phyloP scores from a whole-genome alignment of 2,888 invertebrate genomes.

The Caenorhabditis plicata region DNA sequence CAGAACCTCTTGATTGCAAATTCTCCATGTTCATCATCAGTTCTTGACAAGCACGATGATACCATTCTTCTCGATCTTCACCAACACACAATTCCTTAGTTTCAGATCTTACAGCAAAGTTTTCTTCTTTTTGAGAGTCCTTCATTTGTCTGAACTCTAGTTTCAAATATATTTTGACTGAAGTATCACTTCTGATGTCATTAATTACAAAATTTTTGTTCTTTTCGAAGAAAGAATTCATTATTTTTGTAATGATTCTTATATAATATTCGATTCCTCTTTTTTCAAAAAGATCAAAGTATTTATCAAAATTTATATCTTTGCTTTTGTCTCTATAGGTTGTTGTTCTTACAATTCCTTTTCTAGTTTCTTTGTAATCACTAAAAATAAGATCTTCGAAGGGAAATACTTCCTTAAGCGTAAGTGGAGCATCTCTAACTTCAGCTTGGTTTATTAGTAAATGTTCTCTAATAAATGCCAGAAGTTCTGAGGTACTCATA shows the following conservation, averaged over 20 bases:
- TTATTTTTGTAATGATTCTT: slow-evolving; percentile 7
- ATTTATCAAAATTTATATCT: slow-evolving; percentile 11
- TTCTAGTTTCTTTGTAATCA: slow-evolving; percentile 26
- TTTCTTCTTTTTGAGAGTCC: slow-evolving; percentile 20
- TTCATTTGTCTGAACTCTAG: slow-evolving; percentile 17
- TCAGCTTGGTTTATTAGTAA: no score
- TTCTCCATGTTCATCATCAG: slow-evolving; percentile 13
- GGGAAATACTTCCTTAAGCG: slow-evolving; percentile 26
- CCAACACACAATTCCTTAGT: slow-evolving; percentile 9
- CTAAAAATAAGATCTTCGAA: slow-evolving; percentile 25
- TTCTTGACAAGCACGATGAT: slow-evolving; percentile 10
- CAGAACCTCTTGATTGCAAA: slow-evolving; percentile 14
- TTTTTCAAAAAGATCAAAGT: slow-evolving; percentile 5
- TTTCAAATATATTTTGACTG: slow-evolving; percentile 25
- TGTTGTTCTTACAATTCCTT: slow-evolving; percentile 12
- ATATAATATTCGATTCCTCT: slow-evolving; percentile 9
- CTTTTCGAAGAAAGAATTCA: slow-evolving; percentile 23
- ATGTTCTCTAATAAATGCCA: no score
- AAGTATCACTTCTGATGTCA: slow-evolving; percentile 18
- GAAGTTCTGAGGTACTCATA: no score
- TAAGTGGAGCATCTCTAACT: no score
- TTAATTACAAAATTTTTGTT: slow-evolving; percentile 20
- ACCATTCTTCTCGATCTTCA: slow-evolving; percentile 14
- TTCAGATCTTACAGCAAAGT: no score
- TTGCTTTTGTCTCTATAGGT: slow-evolving; percentile 15